Base-by-base conservation (phyloP, 1,140 invertebrate species). In the Glomeris maerens region DNA sequence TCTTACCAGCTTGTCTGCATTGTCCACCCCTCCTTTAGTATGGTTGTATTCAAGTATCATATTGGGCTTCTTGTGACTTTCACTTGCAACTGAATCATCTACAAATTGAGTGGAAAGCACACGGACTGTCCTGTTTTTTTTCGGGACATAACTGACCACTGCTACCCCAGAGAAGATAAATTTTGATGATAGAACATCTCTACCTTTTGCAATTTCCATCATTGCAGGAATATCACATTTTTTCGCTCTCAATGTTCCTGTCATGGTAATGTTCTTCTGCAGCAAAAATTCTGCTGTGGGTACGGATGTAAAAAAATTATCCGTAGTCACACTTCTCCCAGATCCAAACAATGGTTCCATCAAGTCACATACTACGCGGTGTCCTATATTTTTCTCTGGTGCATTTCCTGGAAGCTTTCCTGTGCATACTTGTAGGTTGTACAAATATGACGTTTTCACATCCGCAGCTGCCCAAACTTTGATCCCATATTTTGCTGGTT, bases 241-340 rank as follows among this genome's bases (percentile, higher is more conserved):
- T 52, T 71, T 70, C 61, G 65, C 68, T 52, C 59, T 63, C 40
- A 72, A 45, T 13, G 68, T 72, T 17, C 68, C 69, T 7, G 69
- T 56, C 45, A 66, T 57, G 27, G 64, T 64, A 7, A 58, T 21
- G 23, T 44, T 44, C 3, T 38, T 39, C 22, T 50, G 2, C 14
- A 10, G 2, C 10, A 59, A 26, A 26, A 55, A 45, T 25, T 23
- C 23, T 0, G 28, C 47, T 14, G 59, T 25, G 7, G 39, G 17
- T 27, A 57, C 36, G 17, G 27, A 41, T 20, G 54, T 59, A 27
- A 59, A 59, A 53, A 47, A 59, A 26, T 57, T 59, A 31, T 59
- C 57, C 13, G 45, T 54, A 13, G 56, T 59, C 1, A 58, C 38
- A 45, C 56, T 59, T 25, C 57, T 25, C n/a, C 50, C 39, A 2